These are phyloP conservation scores for Oligia latruncula DNA, from an alignment of 2,888 invertebrate species.

Conservation along the genomic window DNA sequence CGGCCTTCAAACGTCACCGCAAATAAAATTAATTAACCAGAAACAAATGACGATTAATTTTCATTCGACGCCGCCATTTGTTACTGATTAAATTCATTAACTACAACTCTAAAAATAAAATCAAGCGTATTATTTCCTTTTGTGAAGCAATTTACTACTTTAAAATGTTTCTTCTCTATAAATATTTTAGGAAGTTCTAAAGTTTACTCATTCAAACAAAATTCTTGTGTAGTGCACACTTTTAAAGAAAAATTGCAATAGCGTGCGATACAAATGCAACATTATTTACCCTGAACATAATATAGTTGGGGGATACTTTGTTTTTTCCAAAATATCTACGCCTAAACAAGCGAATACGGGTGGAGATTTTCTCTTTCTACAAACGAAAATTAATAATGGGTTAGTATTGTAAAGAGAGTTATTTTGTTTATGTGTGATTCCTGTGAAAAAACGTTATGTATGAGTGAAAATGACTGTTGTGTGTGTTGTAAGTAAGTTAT, in stretches of 20 bases:
- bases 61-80: constrained; percentile 10
- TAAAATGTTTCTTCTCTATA: background rate
- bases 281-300: constrained; percentile 86
- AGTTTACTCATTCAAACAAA: constrained; percentile 24
- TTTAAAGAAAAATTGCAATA: constrained; percentile 66
- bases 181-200: constrained; percentile 18
- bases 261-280: constrained; percentile 76
- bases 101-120: background rate
- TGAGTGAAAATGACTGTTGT: constrained; percentile 30
- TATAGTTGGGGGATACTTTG: constrained; percentile 85
- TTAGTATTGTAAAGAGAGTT: constrained; percentile 71
- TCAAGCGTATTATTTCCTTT: background rate
- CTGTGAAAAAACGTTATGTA: constrained; percentile 34
- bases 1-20: constrained; percentile 36
- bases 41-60: constrained; percentile 26
- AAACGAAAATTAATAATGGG: constrained; percentile 80
- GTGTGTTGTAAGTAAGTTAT: constrained; percentile 12
- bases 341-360: constrained; percentile 88
- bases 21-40: constrained; percentile 34
- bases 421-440: constrained; percentile 36
- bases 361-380: constrained; percentile 87
- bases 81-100: constrained; percentile 13
- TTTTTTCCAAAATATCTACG: constrained; percentile 89
- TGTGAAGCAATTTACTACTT: background rate
- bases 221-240: constrained; percentile 60